Base-by-base conservation (phyloP, 2,888 invertebrate species). In the Rhamphomyia laevipes region DNA sequence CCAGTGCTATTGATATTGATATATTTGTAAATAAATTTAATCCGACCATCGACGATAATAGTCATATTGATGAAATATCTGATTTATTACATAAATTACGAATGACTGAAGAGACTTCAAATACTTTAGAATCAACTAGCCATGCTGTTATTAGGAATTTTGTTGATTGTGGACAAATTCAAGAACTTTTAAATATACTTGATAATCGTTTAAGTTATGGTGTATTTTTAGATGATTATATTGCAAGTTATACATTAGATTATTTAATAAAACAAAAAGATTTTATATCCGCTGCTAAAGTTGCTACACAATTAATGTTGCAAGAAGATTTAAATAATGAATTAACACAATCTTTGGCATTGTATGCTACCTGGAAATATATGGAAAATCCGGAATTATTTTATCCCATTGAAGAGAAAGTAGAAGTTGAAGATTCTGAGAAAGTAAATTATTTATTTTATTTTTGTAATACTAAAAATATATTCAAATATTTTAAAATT, bases 151-250 rank as follows among this genome's bases (percentile, higher is more conserved):
- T 91, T 7, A 74, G 84, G 56, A 74, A 74, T 58, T 77, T 77
- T 50, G 58, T 80, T 2, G 71, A 75, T 43, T 51, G 48, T 46
- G 52, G 50, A 11, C 53, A 35, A 54, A 53, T 49, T 47, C 75
- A 80, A 15, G 78, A 83, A 48, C 70, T 95, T 13, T 63, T 91
- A 1, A 72, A 77, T 15, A 74, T 92, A 9, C 71, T 96, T 43
- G 79, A 84, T 61, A 86, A 94, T 65, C 82, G 89, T 48, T 65
- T 87, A 15, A 84, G 85, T 62, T 96, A 86, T 73, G 97, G 97
- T 2, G 70, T 97, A 31, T 95, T 95, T 64, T 78, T 91, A n/a
- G 92, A 96, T 70, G 69, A 80, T 52, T 85, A 81, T 57, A 75
- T 80, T 30, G 82, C 82, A 10, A 91, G 89, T 67, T 73, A 94